Evolutionary conservation across 2,797 vertebrate genomes (phyloP).

Genomic region (Phaenicophaeus curvirostris): DNA sequence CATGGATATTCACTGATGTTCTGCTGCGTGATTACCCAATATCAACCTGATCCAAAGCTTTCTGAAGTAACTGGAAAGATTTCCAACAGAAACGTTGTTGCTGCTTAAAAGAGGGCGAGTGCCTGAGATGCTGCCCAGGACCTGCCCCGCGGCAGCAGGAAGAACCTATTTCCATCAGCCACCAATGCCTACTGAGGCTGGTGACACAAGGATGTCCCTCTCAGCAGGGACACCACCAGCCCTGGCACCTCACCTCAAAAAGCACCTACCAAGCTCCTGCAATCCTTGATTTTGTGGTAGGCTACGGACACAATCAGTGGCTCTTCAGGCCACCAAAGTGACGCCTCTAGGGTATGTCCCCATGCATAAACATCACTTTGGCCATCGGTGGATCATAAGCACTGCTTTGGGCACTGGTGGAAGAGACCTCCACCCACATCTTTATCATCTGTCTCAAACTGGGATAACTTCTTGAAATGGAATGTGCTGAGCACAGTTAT

Average conservation of each 20-base stretch:
- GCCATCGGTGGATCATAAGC: background rate
- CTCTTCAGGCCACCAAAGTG: background rate
- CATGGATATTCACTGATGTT: conserved; percentile 26
- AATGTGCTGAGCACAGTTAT: background rate
- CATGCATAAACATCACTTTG: fast-evolving
- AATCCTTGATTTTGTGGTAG: background rate
- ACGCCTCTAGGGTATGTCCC: background rate
- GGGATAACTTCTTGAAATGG: fast-evolving
- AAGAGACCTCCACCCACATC: fast-evolving
- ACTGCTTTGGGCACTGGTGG: fast-evolving
- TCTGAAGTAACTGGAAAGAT: background rate
- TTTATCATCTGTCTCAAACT: background rate
- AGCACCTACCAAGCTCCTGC: background rate
- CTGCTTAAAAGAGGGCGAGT: background rate
- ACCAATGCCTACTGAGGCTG: fast-evolving
- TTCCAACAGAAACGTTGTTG: background rate
- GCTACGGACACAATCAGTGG: fast-evolving
- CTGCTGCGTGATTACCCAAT: background rate
- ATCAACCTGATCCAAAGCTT: background rate
- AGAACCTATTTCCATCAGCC: background rate
- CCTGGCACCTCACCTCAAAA: background rate
- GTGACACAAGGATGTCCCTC: fast-evolving
- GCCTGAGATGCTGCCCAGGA: fast-evolving
- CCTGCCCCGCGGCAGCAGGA: fast-evolving
- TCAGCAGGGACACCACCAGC: background rate